phyloP scores from a whole-genome alignment of 2,888 invertebrate species.

The Ormyrus pomaceus region DNA sequence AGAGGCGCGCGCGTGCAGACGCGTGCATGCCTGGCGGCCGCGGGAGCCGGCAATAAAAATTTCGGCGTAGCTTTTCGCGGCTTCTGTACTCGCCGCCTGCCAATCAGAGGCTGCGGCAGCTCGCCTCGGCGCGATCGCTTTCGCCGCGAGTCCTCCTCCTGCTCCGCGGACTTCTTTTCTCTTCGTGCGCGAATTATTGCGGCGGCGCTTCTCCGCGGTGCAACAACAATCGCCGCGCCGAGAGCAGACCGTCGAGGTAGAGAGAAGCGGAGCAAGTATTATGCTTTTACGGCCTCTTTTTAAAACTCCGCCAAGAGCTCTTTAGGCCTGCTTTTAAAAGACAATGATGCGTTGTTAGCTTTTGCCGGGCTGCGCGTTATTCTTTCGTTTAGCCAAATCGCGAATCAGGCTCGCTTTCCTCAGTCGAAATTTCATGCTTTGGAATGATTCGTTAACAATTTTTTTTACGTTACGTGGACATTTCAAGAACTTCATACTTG shows the following conservation, averaged over 20 bases:
- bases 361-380: not conserved
- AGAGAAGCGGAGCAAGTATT: slow-evolving; percentile 4
- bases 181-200: slow-evolving; percentile 30
- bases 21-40: not conserved
- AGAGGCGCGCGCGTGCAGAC: not conserved
- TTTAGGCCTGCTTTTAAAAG: slow-evolving; percentile 35
- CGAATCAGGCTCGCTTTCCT: no score
- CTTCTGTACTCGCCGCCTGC: slow-evolving; percentile 62
- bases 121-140: slow-evolving; percentile 51
- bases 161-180: not conserved
- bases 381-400: not conserved
- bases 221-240: slow-evolving; percentile 47
- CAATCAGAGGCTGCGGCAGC: slow-evolving; percentile 47
- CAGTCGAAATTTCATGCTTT: no score
- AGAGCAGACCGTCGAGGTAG: slow-evolving; percentile 2
- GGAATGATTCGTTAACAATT: no score
- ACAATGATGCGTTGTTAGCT: slow-evolving; percentile 43
- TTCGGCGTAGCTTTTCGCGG: slow-evolving; percentile 52
- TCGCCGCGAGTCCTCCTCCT: slow-evolving; percentile 20
- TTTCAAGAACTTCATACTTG: no score
- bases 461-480: no score
- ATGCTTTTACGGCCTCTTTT: slow-evolving; percentile 52
- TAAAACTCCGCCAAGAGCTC: slow-evolving; percentile 30
- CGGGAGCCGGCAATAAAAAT: slow-evolving; percentile 42
- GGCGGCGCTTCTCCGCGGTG: slow-evolving; percentile 5